Percentiles rank a stretch among this genome's conserved stretches.
phyloP scores from a whole-genome alignment of 2,113 vertebrate genomes.

The Hemibagrus wyckioides region DNA sequence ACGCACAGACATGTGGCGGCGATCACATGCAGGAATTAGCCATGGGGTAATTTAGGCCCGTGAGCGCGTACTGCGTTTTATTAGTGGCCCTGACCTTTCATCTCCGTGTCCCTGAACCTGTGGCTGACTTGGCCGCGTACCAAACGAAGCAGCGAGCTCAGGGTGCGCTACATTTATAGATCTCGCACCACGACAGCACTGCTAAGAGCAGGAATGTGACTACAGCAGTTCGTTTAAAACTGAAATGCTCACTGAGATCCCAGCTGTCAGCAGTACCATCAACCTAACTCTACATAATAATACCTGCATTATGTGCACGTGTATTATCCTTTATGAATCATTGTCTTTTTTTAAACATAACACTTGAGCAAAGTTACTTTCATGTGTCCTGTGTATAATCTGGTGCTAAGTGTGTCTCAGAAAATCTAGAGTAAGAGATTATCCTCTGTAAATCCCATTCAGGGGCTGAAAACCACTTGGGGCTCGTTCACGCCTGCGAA shows the following conservation, averaged over 20 bases:
- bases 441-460: slow-evolving; percentile 4
- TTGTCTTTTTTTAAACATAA: not conserved
- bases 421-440: not conserved
- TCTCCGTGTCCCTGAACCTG: slow-evolving; percentile 5
- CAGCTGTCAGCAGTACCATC: not conserved
- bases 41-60: not conserved
- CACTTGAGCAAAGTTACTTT: slow-evolving; percentile 2
- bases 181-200: not conserved
- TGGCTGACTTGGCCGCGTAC: slow-evolving; percentile 13
- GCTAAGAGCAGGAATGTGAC: slow-evolving; percentile 14
- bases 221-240: slow-evolving; percentile 3
- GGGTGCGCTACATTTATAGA: slow-evolving; percentile 16
- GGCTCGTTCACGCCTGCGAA: not conserved
- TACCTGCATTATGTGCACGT: not conserved
- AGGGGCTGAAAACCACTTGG: not conserved
- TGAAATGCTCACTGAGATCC: slow-evolving; percentile 6
- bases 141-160: slow-evolving; percentile 17
- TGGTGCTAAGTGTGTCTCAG: not conserved
- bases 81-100: slow-evolving; percentile 32
- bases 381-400: not conserved
- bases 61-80: slow-evolving; percentile 6
- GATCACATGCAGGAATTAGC: slow-evolving; percentile 9
- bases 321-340: not conserved
- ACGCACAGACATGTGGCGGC: not conserved
- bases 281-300: not conserved